Evolutionary conservation across 2,797 vertebrate species (phyloP).

Genomic region (Acipenser transmontanus): DNA sequence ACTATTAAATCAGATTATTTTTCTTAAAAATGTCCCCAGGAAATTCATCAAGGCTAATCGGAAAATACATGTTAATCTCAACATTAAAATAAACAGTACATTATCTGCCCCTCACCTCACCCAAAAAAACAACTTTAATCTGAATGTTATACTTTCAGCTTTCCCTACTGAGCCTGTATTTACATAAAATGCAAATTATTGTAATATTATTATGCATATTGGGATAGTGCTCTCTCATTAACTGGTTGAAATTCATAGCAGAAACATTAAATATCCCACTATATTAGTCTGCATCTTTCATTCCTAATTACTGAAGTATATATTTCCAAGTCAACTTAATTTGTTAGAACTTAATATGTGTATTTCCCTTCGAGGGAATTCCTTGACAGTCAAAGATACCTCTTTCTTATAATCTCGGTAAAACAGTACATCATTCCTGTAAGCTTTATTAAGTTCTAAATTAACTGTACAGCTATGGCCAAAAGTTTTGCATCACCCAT

Average conservation of each 20-base stretch:
- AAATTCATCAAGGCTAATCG: background rate
- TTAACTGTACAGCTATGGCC: too few species aligned
- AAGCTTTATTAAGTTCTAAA: too few species aligned
- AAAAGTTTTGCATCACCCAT: too few species aligned
- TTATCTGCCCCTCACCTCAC: background rate
- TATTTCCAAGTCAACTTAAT: slow-evolving; percentile 3
- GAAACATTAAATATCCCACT: too few species aligned
- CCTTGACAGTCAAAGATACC: background rate
- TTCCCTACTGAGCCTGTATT: background rate
- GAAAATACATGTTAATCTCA: background rate
- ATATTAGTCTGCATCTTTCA: too few species aligned
- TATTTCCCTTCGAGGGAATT: background rate
- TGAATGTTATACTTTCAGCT: background rate
- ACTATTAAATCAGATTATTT: background rate
- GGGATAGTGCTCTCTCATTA: background rate
- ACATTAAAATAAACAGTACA: slow-evolving; percentile 2
- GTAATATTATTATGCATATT: background rate
- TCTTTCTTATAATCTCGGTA: background rate
- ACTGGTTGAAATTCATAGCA: background rate
- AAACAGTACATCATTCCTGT: too few species aligned
- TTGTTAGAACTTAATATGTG: background rate
- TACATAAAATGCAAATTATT: background rate
- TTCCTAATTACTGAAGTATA: background rate
- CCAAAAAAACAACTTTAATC: background rate
- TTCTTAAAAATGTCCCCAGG: background rate